Evolutionary conservation across 2,888 invertebrate species (phyloP), one percentile per base, ranked within the genome.

Genomic region (Agriopis leucophaearia): DNA sequence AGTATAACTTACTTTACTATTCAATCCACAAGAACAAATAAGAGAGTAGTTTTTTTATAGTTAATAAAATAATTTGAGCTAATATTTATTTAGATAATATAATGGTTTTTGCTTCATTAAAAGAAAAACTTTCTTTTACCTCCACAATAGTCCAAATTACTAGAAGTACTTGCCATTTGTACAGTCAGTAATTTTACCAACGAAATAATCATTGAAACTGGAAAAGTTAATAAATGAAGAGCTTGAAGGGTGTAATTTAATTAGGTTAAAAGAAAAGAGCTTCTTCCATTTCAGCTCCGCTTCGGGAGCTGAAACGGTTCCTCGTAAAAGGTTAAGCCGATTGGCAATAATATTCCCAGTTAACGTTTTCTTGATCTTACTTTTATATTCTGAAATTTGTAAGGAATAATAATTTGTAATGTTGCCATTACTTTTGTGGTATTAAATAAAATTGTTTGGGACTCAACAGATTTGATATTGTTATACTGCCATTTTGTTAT

Each of bases 241-340:
- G 50, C 66, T 50, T 61, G 42, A 66, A 40, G 48, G 38, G 15
- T 45, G 35, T 56, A 55, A 58, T 66, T 72, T 69, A 62, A 72
- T 64, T 72, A 69, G 64, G 64, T 62, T 66, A 66, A 72, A 64
- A 72, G 59, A 66, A 55, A 58, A 52, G 50, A 66, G 56, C 35
- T 50, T 63, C 50, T 50, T 51, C 44, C 58, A 48, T 50, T 59
- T 38, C n/a, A 44, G 55, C 35, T 56, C 40, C 9, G 47, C 38
- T 52, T 59, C 61, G 55, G 50, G 56, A 59, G 47, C 48, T 57
- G 68, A 50, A 61, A 66, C 42, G 52, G 42, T 55, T 65, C 45
- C 51, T 45, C 60, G 69, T 54, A 61, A 70, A 71, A 70, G 60
- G 69, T 66, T 64, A 66, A 71, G 52, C 66, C 64, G 62, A 67